Percentiles rank a stretch among this genome's conserved stretches.
These are phyloP conservation scores for Rhyzopertha dominica DNA, from an alignment of 1,140 invertebrate genomes.

Conservation along the genomic window DNA sequence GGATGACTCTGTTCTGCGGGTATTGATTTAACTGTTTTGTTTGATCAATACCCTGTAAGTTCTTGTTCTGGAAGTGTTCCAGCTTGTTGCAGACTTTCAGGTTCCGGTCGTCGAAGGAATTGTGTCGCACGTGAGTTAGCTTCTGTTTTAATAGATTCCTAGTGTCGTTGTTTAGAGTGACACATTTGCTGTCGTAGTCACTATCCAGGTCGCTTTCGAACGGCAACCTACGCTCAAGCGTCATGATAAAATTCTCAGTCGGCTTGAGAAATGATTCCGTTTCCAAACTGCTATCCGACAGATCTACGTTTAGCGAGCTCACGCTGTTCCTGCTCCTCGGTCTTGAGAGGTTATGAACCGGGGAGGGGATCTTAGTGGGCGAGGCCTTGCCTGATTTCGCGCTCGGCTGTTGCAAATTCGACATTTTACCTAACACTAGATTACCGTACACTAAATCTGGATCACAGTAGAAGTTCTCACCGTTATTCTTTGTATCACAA, in stretches of 20 bases:
- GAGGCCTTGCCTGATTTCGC: slow-evolving; percentile 44
- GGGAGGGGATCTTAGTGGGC: slow-evolving; percentile 58
- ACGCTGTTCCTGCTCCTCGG: slow-evolving; percentile 48
- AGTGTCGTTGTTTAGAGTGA: slow-evolving; percentile 41
- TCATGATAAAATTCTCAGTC: slow-evolving; percentile 62
- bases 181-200: slow-evolving; percentile 34
- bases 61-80: slow-evolving; percentile 44
- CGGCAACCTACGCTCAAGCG: slow-evolving; percentile 53
- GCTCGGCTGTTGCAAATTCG: slow-evolving; percentile 44
- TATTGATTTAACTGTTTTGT: slow-evolving; percentile 44
- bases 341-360: slow-evolving; percentile 51
- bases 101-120: slow-evolving; percentile 47
- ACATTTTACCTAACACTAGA: slow-evolving; percentile 30
- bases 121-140: slow-evolving; percentile 47
- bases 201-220: slow-evolving; percentile 42
- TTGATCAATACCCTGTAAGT: slow-evolving; percentile 44
- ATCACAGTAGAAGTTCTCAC: neutral
- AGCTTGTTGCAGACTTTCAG: slow-evolving; percentile 43
- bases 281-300: slow-evolving; percentile 51
- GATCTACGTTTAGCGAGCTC: slow-evolving; percentile 36
- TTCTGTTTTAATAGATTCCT: slow-evolving; percentile 40
- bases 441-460: slow-evolving; percentile 16
- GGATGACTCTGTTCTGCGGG: slow-evolving; percentile 29
- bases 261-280: slow-evolving; percentile 61
- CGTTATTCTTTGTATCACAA: slow-evolving; percentile 7